A percentile compares a stretch with the other conserved stretches of the same genome.
phyloP scores from a whole-genome alignment of 2,888 invertebrate genomes.

The Torymus aiolomorphi region DNA sequence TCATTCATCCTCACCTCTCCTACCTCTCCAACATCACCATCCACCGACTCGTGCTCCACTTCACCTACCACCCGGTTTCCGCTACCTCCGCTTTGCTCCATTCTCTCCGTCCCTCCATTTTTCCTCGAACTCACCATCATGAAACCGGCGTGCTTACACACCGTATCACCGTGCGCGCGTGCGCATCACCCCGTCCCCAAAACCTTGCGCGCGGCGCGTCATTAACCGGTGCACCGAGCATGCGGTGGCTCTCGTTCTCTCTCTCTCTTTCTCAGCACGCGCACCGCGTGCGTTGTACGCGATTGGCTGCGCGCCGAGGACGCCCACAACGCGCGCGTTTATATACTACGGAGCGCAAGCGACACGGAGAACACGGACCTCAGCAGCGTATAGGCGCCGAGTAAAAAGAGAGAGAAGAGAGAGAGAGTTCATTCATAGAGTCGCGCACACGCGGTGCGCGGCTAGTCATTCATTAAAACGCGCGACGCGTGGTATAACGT shows the following conservation, averaged over 20 bases:
- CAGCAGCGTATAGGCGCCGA: too few species aligned
- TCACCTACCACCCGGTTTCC: too few species aligned
- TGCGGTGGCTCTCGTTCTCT: too few species aligned
- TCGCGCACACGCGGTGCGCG: background rate
- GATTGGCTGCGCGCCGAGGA: constrained; percentile 69
- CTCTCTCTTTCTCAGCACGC: too few species aligned
- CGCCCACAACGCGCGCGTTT: constrained; percentile 72
- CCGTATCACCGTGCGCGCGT: background rate
- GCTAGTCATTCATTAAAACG: constrained; percentile 32
- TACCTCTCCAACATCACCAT: too few species aligned
- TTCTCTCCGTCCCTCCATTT: background rate
- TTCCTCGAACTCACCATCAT: background rate
- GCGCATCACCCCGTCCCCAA: background rate
- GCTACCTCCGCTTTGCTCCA: too few species aligned
- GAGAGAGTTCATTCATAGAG: constrained; percentile 71
- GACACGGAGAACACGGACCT: background rate
- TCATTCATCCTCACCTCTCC: too few species aligned
- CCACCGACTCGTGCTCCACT: too few species aligned
- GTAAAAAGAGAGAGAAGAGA: background rate
- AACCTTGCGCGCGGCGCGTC: background rate
- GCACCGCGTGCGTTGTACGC: background rate
- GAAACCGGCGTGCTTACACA: background rate
- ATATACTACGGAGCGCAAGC: constrained; percentile 65
- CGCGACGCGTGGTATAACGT: background rate
- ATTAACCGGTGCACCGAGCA: too few species aligned